phyloP scores from a whole-genome alignment of 2,113 vertebrate species.

The Nipponia nippon region DNA sequence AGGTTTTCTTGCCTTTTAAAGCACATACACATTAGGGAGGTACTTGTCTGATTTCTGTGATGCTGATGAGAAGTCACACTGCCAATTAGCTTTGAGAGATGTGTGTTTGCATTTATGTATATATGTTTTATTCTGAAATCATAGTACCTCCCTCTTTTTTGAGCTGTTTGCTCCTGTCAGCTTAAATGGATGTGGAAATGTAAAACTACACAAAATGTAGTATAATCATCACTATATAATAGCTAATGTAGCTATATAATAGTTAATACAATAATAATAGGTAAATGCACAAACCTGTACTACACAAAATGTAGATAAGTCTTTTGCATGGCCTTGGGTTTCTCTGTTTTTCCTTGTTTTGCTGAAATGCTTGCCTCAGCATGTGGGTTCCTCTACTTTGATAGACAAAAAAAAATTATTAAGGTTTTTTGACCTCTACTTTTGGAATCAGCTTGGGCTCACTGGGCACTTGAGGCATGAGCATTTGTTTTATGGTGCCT shows the following conservation, averaged over 20 bases:
- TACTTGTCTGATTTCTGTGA: background rate
- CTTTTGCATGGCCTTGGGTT: background rate
- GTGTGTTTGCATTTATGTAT: background rate
- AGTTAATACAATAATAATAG: background rate
- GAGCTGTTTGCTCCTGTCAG: background rate
- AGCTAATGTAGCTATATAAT: background rate
- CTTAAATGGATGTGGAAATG: background rate
- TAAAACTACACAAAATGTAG: background rate
- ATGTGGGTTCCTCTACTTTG: background rate
- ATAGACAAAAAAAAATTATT: background rate
- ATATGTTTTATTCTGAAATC: background rate
- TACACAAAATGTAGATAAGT: background rate
- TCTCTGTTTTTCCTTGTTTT: background rate
- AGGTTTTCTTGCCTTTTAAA: background rate
- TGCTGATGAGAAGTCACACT: background rate
- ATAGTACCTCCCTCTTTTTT: background rate
- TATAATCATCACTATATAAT: background rate
- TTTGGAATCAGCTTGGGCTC: background rate
- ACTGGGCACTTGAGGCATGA: fast-evolving
- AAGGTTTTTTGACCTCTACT: background rate
- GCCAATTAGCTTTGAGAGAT: background rate
- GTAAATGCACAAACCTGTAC: background rate
- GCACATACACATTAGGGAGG: background rate
- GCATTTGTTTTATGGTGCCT: background rate
- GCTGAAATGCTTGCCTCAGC: fast-evolving